Evolutionary conservation across 2,888 invertebrate genomes (phyloP), one percentile per base, ranked within the genome.

Genomic region (Herminia tarsipennalis): DNA sequence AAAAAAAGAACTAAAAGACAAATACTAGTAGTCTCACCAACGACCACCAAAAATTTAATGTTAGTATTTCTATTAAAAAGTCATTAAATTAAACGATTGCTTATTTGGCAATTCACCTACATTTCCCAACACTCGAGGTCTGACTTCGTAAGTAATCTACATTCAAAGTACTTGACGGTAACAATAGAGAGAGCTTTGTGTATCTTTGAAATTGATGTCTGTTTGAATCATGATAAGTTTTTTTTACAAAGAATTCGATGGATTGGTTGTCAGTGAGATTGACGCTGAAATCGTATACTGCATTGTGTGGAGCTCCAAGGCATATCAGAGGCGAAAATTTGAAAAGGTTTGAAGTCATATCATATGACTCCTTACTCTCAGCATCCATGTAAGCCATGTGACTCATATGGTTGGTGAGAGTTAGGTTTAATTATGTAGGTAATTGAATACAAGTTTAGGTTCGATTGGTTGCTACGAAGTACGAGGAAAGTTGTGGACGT

Each of bases 141-240:
- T 40, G 44, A 50, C 59, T 56, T 63, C 66, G 66, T 66, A n/a
- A n/a, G n/a, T n/a, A n/a, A n/a, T n/a, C n/a, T 64, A 64, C 52
- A 5, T 44, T 30, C 8, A 14, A 28, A 46, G 63, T 58, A 62
- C 58, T 63, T 33, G 32, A 36, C 24, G 44, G 18, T 42, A 51
- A 64, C 63, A 63, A 63, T 65, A 52, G 66, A 51, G 34, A 54
- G 37, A 57, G 49, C 41, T 41, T 52, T 34, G 39, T 60, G 43
- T 43, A 36, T 30, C 30, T 46, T 36, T 27, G 17, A 41, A 40
- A 36, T 21, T 47, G 40, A 58, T 50, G 63, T 46, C 52, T 16
- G 47, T 27, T 54, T 40, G 36, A 41, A 66, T 56, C 66, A 58
- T 64, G 66, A 64, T 64, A 62, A 62, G 50, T 55, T 59, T 62